Evolutionary conservation across 2,113 vertebrate species (phyloP), one percentile per base, ranked within the genome.

Genomic region (Vulpes vulpes): DNA sequence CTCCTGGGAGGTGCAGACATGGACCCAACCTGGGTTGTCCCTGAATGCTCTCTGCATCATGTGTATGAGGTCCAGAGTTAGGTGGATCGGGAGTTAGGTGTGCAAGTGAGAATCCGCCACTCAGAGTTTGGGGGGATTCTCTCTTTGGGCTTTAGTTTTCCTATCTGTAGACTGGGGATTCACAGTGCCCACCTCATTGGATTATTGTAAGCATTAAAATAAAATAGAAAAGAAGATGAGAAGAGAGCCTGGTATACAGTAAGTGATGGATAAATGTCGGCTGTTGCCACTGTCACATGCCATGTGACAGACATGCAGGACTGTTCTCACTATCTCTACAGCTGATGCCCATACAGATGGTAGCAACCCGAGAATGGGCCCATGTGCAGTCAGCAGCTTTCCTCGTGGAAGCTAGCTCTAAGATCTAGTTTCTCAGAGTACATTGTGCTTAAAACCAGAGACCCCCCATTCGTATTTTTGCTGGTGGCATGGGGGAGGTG

Each of bases 221-320:
- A 62, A 82, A 67, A 43, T 27, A 25, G 30, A 73, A 5, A 89
- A 69, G 67, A 81, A 93, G 23, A 78, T 25, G 4, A 81, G 69
- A 12, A 4, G 27, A 83, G 20, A 51, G 19, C 20, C 14, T 51
- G 4, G 53, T 0, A 5, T 19, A 25, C 1, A 78, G 35, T 14
- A 12, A 90, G 43, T 1, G 19, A 71, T 5, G 25, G 57, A 74
- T 30, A 30, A 49, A n/a, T 3, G 8, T 27, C 53, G 27, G 2
- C 23, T 71, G 51, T 5, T 30, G 55, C 35, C 32, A 3, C 67
- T 14, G 1, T 65, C 11, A 25, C 0, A 15, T 53, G 71, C 59
- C 69, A 51, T 7, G 5, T 62, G 15, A n/a, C 0, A 35, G 65
- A 78, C 0, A 16, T 1, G 0, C 0, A 43, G 4, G 3, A 69